phyloP scores from a whole-genome alignment of 2,113 vertebrate species.

The Erpornis zantholeuca region DNA sequence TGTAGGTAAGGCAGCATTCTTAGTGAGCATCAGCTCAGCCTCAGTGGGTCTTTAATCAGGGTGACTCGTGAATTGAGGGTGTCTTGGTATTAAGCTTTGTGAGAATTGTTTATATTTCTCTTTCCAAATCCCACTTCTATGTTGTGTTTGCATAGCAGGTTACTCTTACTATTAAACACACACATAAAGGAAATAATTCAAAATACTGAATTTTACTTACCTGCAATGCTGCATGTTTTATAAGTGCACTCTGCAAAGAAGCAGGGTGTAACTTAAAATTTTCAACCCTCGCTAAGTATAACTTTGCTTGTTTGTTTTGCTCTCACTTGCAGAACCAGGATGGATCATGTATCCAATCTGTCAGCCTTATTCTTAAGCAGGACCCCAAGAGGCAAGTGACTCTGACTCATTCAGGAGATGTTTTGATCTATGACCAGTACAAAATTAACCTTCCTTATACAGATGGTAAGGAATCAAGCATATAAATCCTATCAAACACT shows the following conservation, averaged over 20 bases:
- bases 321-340: slow-evolving; percentile 84
- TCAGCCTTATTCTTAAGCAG: slow-evolving; percentile 87
- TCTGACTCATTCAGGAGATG: slow-evolving; percentile 88
- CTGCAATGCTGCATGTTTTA: neutral
- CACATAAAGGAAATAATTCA: neutral
- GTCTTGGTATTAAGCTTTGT: neutral
- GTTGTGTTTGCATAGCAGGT: neutral
- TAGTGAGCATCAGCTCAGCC: neutral
- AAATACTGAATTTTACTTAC: neutral
- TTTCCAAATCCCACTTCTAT: neutral
- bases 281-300: neutral
- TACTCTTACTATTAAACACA: neutral
- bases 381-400: slow-evolving; percentile 91
- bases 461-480: slow-evolving; percentile 80
- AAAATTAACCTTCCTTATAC: slow-evolving; percentile 90
- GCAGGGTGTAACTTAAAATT: neutral
- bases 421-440: slow-evolving; percentile 90
- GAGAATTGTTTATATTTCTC: neutral
- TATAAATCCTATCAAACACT: neutral
- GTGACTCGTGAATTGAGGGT: neutral
- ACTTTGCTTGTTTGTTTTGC: neutral
- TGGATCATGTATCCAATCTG: slow-evolving; percentile 90
- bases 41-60: neutral
- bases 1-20: neutral
- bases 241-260: neutral